Conservation (phyloP, 2,797 vertebrate genomes). For the Gallinago solitaria region DNA sequence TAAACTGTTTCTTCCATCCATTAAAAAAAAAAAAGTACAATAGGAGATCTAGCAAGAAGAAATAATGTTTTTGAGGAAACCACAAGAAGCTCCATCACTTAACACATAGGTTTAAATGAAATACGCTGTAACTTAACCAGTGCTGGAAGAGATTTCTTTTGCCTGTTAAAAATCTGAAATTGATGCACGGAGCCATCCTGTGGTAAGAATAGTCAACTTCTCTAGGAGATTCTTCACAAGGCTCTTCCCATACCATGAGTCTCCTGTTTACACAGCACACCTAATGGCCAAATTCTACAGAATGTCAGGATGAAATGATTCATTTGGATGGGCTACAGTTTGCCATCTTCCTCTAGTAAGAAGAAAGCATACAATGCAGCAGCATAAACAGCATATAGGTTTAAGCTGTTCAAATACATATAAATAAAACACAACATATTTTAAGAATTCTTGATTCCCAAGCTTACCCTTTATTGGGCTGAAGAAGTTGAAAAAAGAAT, state of each 20-base stretch:
- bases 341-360: not conserved
- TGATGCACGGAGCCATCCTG: conserved; percentile 50
- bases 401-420: not conserved
- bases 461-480: conserved; percentile 91
- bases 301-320: not conserved
- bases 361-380: not conserved
- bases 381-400: not conserved
- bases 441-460: not conserved
- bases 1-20: not conserved
- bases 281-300: not conserved
- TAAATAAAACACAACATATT: not conserved
- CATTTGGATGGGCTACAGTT: not conserved
- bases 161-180: not conserved
- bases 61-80: not conserved
- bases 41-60: not conserved
- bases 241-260: not conserved
- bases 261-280: not conserved
- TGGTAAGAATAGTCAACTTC: conserved; percentile 16
- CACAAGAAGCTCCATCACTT: not conserved
- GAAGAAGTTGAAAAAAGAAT: conserved; percentile 99
- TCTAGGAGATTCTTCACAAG: not conserved
- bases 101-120: not conserved
- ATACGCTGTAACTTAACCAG: not conserved
- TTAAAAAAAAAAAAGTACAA: not conserved
- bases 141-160: not conserved